Percentiles rank a stretch among this genome's conserved stretches.
Conservation (phyloP, 2,888 invertebrate species). For the Epinotia ramella region DNA sequence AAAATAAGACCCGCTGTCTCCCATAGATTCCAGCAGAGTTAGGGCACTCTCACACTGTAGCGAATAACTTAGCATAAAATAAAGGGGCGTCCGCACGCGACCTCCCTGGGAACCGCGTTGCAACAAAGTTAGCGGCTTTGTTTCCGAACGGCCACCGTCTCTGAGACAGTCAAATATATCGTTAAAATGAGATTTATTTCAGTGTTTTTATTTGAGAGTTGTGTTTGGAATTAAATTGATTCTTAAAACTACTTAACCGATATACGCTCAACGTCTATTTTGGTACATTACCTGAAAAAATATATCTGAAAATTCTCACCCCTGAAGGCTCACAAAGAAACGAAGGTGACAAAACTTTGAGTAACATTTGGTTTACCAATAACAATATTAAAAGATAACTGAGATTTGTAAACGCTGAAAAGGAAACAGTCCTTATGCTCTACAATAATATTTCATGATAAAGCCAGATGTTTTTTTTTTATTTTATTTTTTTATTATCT, state of each 20-base stretch:
- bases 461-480: too few relatives aligned
- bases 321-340: too few relatives aligned
- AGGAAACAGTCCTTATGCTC: too few relatives aligned
- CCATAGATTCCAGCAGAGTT: constrained; percentile 47
- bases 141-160: constrained; percentile 14
- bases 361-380: too few relatives aligned
- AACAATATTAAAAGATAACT: too few relatives aligned
- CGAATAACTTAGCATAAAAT: constrained; percentile 68
- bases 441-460: too few relatives aligned
- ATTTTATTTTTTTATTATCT: too few relatives aligned
- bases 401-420: too few relatives aligned
- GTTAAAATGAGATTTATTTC: constrained; percentile 1
- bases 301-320: too few relatives aligned
- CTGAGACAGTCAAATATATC: constrained; percentile 16
- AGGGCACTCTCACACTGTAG: constrained; percentile 59
- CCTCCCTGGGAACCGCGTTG: constrained; percentile 67
- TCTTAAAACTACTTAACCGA: not conserved
- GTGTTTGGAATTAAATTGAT: not conserved
- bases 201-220: not conserved
- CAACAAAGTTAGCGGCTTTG: constrained; percentile 51
- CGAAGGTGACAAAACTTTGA: too few relatives aligned
- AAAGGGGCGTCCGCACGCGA: constrained; percentile 66
- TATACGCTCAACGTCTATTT: too few relatives aligned
- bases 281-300: too few relatives aligned
- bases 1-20: not conserved